Percentiles rank a stretch among this genome's conserved stretches.
Conservation (phyloP, 2,888 invertebrate species). For the Aphidoletes aphidimyza region DNA sequence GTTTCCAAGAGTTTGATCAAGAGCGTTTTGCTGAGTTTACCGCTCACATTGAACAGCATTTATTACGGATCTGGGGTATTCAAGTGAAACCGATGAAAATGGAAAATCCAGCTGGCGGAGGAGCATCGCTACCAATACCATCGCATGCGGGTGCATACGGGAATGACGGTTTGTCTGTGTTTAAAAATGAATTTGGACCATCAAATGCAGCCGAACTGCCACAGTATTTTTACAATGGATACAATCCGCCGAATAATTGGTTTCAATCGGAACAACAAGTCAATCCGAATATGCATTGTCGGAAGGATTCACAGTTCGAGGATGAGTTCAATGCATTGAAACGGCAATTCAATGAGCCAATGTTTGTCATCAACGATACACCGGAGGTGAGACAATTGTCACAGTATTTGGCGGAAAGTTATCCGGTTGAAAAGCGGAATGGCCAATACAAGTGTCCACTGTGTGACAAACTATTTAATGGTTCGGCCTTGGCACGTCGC, state of each 20-base stretch:
- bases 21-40: constrained; percentile 49
- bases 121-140: background rate
- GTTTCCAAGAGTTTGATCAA: constrained; percentile 49
- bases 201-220: background rate
- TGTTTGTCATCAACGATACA: constrained; percentile 37
- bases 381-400: constrained; percentile 38
- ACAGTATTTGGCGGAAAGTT: constrained; percentile 21
- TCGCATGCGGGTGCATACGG: background rate
- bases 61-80: constrained; percentile 33
- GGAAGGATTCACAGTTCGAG: background rate
- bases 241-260: constrained; percentile 20
- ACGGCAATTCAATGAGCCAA: constrained; percentile 24
- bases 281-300: background rate
- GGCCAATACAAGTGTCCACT: constrained; percentile 26
- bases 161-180: constrained; percentile 24
- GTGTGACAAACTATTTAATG: constrained; percentile 9
- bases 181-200: constrained; percentile 34
- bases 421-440: constrained; percentile 8
- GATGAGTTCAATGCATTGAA: constrained; percentile 30
- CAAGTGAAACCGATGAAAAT: constrained; percentile 46
- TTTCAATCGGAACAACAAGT: constrained; percentile 7
- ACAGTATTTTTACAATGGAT: constrained; percentile 41
- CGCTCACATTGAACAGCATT: constrained; percentile 43
- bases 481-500: constrained; percentile 14
- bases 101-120: constrained; percentile 16